Evolutionary conservation across 2,113 vertebrate genomes (phyloP), one percentile per base, ranked within the genome.

Genomic region (Clarias magur): DNA sequence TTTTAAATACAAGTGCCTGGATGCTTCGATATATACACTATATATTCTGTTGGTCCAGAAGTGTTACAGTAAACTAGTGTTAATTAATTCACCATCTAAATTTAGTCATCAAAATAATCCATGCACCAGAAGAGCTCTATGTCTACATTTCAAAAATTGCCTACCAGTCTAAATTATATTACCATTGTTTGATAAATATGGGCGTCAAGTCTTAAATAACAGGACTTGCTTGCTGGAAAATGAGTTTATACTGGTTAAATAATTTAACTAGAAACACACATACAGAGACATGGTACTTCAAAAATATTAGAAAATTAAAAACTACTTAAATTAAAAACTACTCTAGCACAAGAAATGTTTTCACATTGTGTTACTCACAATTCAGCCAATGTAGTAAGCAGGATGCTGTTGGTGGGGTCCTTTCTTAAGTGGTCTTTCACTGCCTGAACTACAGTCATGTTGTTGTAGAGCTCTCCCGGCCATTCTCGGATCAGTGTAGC

Each of bases 391-490:
- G 98, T 99, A 89, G 90, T 97, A 86, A 99, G 95, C 87, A 99
- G 92, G 10, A 95, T 97, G 87, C 95, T 94, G 90, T 99, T 99
- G 79, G 94, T 96, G 65, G 96, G 96, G 75, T 99, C 97, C 90
- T 93, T 97, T 95, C 97, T 98, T 89, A 99, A 94, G 91, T 97
- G 97, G 91, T 97, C 96, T 1, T 91, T 96, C 88, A 99, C 97
- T 4, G 98, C 96, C 85, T 99, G 97, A 88, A 99, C 97, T 25
- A 99, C 96, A 86, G 97, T 96, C 88, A 96, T 96, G 92, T 98
- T 99, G 89, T 99, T 99, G 90, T 99, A 99, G 53, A 99, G 96
- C 92, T 99, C 96, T 93, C 99, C 99, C 0, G 99, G 99, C 99
- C 99, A 99, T 87, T 99, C 97, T 63, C 96, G 95, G 93, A 99